Evolutionary conservation across 2,797 vertebrate species (phyloP).

Genomic region (Siniperca scherzeri): DNA sequence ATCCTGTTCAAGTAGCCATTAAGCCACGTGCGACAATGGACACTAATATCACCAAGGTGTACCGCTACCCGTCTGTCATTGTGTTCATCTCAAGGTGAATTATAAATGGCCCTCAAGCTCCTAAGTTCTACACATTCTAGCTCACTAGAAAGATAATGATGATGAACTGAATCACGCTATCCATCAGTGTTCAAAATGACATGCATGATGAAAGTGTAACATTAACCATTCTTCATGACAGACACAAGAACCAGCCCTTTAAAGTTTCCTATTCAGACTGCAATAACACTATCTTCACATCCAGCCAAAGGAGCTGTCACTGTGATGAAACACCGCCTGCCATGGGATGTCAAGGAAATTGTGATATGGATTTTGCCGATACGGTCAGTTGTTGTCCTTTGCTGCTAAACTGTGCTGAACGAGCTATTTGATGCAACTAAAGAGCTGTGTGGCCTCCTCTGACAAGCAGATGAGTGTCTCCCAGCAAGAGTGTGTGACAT

Average conservation of each 20-base stretch:
- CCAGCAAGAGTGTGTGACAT: conserved; percentile 37
- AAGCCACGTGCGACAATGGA: conserved; percentile 77
- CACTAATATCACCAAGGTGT: conserved; percentile 78
- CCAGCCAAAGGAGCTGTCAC: conserved; percentile 63
- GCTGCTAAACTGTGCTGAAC: conserved; percentile 69
- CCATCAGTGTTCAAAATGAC: conserved; percentile 71
- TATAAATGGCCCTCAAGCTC: conserved; percentile 72
- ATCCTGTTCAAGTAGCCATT: conserved; percentile 82
- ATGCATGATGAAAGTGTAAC: conserved; percentile 60
- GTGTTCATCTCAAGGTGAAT: conserved; percentile 84
- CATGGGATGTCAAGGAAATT: conserved; percentile 62
- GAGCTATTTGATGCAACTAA: conserved; percentile 54
- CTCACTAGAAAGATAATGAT: conserved; percentile 48
- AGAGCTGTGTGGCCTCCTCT: conserved; percentile 47
- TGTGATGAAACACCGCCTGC: conserved; percentile 69
- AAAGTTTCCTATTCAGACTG: conserved; percentile 62
- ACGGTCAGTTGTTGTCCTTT: conserved; percentile 64
- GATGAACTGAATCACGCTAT: conserved; percentile 71
- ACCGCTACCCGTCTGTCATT: conserved; percentile 74
- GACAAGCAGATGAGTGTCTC: conserved; percentile 52
- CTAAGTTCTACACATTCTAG: conserved; percentile 55
- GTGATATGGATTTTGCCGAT: conserved; percentile 65
- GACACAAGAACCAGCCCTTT: conserved; percentile 60
- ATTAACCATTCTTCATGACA: conserved; percentile 71
- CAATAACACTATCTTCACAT: conserved; percentile 64